A percentile compares a stretch with the other conserved stretches of the same genome.
Evolutionary conservation across 2,113 vertebrate species (phyloP).

Genomic region (Eulemur rufifrons): DNA sequence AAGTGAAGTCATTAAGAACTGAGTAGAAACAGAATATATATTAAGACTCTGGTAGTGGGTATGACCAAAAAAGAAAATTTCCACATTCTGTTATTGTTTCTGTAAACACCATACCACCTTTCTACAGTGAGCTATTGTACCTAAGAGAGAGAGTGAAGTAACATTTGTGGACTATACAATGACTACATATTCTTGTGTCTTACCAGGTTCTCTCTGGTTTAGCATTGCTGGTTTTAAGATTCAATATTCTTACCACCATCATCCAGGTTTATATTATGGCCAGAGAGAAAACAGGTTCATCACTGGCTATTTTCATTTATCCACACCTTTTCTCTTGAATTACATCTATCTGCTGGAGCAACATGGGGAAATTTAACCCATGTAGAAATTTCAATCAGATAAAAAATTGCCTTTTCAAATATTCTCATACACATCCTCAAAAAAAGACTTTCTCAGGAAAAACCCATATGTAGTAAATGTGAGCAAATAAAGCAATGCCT

Average conservation of each 20-base stretch:
- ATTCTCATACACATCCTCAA: background rate
- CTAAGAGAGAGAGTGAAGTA: background rate
- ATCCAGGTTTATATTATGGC: background rate
- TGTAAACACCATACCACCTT: background rate
- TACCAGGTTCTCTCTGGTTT: background rate
- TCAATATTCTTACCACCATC: background rate
- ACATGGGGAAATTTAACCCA: background rate
- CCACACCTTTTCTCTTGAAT: background rate
- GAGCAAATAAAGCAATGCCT: background rate
- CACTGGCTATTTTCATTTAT: background rate
- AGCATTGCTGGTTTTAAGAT: background rate
- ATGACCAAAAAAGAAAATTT: background rate
- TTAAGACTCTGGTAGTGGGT: background rate
- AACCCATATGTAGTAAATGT: background rate
- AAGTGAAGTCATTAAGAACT: conserved; percentile 50
- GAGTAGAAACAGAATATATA: background rate
- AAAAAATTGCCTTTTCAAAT: conserved; percentile 48
- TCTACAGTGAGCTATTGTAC: background rate
- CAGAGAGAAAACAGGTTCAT: conserved; percentile 3
- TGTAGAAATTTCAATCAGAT: background rate
- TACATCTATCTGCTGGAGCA: background rate
- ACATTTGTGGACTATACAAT: background rate
- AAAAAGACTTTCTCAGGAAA: background rate
- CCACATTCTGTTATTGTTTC: background rate
- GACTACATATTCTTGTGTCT: background rate